These are phyloP conservation scores for Erannis defoliaria DNA, from an alignment of 2,888 invertebrate genomes.

Conservation along the genomic window DNA sequence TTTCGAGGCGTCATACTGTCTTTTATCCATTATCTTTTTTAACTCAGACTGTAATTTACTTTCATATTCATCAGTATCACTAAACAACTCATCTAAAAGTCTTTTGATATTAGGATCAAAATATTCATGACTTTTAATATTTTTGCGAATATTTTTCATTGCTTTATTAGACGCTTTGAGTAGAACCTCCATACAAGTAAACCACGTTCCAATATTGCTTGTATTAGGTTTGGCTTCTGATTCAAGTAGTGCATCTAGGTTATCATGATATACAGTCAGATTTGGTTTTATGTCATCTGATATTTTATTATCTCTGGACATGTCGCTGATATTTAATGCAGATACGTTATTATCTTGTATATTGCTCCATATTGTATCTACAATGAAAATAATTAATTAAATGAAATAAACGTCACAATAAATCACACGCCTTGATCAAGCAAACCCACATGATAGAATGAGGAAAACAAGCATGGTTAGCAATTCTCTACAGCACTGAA, in stretches of 20 bases:
- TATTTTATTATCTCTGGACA: not conserved
- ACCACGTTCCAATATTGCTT: slow-evolving; percentile 2
- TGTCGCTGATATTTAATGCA: not conserved
- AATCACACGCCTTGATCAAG: not conserved
- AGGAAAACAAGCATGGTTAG: slow-evolving; percentile 15
- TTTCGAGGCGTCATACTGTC: slow-evolving; percentile 48
- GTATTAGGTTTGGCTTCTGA: not conserved
- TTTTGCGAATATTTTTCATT: slow-evolving; percentile 27
- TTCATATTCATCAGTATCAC: slow-evolving; percentile 50
- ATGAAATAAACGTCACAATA: not conserved
- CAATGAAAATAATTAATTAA: slow-evolving; percentile 8
- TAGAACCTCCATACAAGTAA: not conserved
- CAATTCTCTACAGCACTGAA: not conserved
- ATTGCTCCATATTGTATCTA: slow-evolving; percentile 16
- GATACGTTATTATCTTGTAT: slow-evolving; percentile 20
- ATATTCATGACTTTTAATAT: slow-evolving; percentile 54
- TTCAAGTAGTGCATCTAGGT: slow-evolving; percentile 4
- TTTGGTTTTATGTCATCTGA: not conserved
- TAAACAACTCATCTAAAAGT: slow-evolving; percentile 51
- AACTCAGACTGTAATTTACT: slow-evolving; percentile 52
- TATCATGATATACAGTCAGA: slow-evolving; percentile 1
- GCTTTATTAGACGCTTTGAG: slow-evolving; percentile 9
- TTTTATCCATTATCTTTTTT: slow-evolving; percentile 44
- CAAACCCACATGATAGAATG: slow-evolving; percentile 17
- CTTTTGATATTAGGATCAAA: slow-evolving; percentile 44